Conservation (phyloP, 1,140 invertebrate genomes). For the Lineus longissimus region DNA sequence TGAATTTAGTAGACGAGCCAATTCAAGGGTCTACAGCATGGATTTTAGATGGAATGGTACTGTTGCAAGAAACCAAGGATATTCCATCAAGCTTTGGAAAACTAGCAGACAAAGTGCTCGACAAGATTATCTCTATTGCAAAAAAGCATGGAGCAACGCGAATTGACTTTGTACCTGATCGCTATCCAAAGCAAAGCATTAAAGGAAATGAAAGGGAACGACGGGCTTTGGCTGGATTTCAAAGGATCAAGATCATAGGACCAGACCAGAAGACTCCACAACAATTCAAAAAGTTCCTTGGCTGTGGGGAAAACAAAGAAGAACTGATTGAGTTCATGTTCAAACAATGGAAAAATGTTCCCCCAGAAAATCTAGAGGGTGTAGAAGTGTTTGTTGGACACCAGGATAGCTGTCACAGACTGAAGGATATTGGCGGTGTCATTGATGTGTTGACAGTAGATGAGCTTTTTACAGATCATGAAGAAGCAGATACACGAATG, state of each 20-base stretch:
- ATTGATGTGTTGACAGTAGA: neutral
- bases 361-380: neutral
- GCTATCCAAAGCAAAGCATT: too few relatives aligned
- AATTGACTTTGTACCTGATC: too few relatives aligned
- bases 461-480: neutral
- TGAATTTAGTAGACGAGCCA: too few relatives aligned
- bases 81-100: too few relatives aligned
- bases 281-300: constrained; percentile 11
- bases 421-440: neutral
- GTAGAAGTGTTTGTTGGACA: constrained; percentile 1
- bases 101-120: too few relatives aligned
- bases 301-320: constrained; percentile 12
- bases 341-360: neutral
- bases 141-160: too few relatives aligned
- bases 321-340: constrained; percentile 12
- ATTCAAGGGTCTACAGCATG: too few relatives aligned
- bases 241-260: neutral
- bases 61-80: too few relatives aligned
- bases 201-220: neutral
- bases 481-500: too few relatives aligned
- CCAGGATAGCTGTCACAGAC: neutral
- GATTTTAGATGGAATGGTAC: too few relatives aligned
- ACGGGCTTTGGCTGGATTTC: neutral
- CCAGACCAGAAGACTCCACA: constrained; percentile 4
- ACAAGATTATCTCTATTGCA: too few relatives aligned